Percentiles rank a stretch among this genome's conserved stretches.
Evolutionary conservation across 2,113 vertebrate species (phyloP).

Genomic region (Dasyurus viverrinus): DNA sequence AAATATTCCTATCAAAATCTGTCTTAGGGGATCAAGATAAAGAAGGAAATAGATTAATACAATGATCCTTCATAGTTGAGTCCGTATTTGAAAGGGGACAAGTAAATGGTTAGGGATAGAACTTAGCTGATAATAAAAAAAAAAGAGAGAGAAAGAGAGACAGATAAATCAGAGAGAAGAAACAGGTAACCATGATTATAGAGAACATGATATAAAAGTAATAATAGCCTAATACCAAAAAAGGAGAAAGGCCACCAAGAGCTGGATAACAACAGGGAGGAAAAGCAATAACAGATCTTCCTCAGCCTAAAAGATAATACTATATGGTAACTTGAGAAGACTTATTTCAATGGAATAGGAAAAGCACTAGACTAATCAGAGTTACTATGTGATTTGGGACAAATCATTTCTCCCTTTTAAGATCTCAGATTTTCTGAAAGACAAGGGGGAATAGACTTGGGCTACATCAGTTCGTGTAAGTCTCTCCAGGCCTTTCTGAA

Average conservation of each 20-base stretch:
- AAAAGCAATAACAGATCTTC: not conserved
- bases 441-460: not conserved
- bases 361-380: not conserved
- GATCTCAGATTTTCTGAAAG: not conserved
- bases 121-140: not conserved
- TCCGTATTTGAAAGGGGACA: not conserved
- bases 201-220: not conserved
- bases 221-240: not conserved
- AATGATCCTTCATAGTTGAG: not conserved
- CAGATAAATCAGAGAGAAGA: not conserved
- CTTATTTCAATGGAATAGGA: not conserved
- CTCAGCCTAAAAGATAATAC: not conserved
- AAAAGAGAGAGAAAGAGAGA: not conserved
- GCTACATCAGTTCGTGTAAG: not conserved
- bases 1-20: not conserved
- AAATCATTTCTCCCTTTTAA: not conserved
- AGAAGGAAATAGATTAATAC: not conserved
- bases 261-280: not conserved
- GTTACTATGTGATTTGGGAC: not conserved
- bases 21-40: not conserved
- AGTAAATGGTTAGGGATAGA: not conserved
- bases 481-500: too few species aligned
- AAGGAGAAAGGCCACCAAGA: not conserved
- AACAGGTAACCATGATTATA: not conserved
- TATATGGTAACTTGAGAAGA: not conserved